phyloP scores from a whole-genome alignment of 2,113 vertebrate genomes.

The Mus spicilegus region DNA sequence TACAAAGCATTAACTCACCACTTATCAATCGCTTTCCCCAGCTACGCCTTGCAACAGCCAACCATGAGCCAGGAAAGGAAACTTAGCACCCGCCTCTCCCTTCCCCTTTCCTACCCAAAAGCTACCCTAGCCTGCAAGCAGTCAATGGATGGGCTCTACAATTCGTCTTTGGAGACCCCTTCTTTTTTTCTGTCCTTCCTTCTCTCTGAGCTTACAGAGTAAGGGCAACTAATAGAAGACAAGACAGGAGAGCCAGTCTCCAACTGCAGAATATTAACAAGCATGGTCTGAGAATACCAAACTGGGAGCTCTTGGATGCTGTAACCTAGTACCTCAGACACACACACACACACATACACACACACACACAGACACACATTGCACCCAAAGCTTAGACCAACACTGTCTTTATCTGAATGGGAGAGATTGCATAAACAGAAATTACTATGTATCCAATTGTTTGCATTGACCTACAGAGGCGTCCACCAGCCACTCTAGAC shows the following conservation, averaged over 20 bases:
- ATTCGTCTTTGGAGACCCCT: neutral
- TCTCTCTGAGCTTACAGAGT: neutral
- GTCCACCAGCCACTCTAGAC: neutral
- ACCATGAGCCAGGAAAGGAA: neutral
- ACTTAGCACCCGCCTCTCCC: neutral
- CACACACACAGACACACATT: too few species aligned
- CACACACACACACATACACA: too few species aligned
- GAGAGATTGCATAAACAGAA: neutral
- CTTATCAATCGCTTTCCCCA: neutral
- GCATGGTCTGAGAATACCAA: neutral
- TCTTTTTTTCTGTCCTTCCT: neutral
- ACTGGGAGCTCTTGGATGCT: neutral
- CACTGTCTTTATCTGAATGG: neutral
- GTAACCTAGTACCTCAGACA: neutral
- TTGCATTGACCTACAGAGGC: neutral
- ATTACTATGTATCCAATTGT: neutral
- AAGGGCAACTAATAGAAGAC: neutral
- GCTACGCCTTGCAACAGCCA: neutral
- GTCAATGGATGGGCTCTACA: neutral
- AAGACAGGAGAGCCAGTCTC: neutral
- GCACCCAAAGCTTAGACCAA: neutral
- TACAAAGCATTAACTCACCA: neutral
- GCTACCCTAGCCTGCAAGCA: neutral
- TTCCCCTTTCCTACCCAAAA: neutral
- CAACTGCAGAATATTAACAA: neutral